Conservation (phyloP, 53 echinoderm and acorn worm species). For the Echinarachnius parma region DNA sequence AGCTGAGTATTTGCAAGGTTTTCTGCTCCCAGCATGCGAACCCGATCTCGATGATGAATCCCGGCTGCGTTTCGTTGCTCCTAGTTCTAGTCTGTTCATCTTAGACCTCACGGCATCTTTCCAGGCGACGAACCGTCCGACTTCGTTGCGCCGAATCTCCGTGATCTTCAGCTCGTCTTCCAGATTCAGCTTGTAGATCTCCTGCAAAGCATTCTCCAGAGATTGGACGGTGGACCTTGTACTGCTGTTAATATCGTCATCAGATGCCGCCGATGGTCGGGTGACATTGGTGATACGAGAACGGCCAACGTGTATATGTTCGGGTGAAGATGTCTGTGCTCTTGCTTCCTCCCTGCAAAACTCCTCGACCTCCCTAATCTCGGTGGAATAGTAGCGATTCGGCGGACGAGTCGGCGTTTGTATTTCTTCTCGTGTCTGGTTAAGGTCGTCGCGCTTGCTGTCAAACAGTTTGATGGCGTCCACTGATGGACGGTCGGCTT, state of each 20-base stretch:
- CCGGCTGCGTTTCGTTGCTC: too few species aligned
- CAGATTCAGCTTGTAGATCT: conserved; percentile 28
- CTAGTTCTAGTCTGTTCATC: conserved; percentile 22
- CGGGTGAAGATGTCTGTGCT: neutral
- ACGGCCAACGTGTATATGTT: neutral
- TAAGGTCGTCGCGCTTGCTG: conserved; percentile 8
- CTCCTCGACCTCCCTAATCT: neutral
- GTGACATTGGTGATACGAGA: neutral
- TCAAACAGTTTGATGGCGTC: conserved; percentile 3
- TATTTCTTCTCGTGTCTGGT: too few species aligned
- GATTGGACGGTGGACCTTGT: neutral
- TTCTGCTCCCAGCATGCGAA: too few species aligned
- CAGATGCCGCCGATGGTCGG: neutral
- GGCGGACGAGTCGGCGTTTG: too few species aligned
- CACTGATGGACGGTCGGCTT: neutral
- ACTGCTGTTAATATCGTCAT: neutral
- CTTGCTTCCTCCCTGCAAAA: conserved; percentile 5
- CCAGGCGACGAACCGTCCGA: conserved; percentile 23
- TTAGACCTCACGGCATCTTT: neutral
- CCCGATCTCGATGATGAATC: too few species aligned
- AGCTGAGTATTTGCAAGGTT: too few species aligned
- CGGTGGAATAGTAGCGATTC: too few species aligned
- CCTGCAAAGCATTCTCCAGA: conserved; percentile 15
- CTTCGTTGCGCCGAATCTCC: conserved; percentile 26
- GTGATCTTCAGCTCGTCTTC: conserved; percentile 29